phyloP scores from a whole-genome alignment of 2,888 invertebrate genomes.

The Tetranychus truncatus region DNA sequence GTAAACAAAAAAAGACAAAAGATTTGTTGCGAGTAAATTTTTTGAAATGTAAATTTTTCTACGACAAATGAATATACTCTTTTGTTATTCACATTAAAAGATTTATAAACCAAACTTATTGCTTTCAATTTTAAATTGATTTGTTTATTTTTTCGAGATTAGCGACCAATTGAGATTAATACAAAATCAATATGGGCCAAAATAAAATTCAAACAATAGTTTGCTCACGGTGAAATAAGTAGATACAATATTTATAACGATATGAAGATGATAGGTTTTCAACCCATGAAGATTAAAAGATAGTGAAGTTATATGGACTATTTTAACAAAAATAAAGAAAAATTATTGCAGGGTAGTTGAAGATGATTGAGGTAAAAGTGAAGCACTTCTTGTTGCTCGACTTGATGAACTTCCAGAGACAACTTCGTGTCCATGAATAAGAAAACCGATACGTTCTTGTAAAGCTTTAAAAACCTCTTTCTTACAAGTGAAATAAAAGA shows the following conservation, averaged over 20 bases:
- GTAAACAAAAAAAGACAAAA: no score
- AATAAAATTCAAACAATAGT: no score
- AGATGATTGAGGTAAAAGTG: not conserved
- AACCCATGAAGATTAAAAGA: not conserved
- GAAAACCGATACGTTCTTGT: not conserved
- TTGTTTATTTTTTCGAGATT: not conserved
- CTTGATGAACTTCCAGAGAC: not conserved
- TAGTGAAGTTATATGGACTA: no score
- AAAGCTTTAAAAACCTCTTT: conserved; percentile 30
- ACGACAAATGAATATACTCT: conserved; percentile 2
- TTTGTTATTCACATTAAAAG: not conserved
- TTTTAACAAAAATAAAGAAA: not conserved
- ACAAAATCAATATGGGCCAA: not conserved
- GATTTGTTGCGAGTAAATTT: no score
- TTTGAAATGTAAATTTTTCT: not conserved
- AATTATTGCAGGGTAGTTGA: not conserved
- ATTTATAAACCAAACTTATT: not conserved
- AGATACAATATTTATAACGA: no score
- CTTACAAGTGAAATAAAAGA: conserved; percentile 37
- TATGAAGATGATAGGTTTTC: no score
- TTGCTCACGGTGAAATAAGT: no score
- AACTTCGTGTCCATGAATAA: not conserved
- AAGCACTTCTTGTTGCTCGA: not conserved
- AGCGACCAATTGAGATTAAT: not conserved
- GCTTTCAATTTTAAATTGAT: not conserved